Evolutionary conservation across 1,140 invertebrate species (phyloP).

Genomic region (Dendrolimus punctatus): DNA sequence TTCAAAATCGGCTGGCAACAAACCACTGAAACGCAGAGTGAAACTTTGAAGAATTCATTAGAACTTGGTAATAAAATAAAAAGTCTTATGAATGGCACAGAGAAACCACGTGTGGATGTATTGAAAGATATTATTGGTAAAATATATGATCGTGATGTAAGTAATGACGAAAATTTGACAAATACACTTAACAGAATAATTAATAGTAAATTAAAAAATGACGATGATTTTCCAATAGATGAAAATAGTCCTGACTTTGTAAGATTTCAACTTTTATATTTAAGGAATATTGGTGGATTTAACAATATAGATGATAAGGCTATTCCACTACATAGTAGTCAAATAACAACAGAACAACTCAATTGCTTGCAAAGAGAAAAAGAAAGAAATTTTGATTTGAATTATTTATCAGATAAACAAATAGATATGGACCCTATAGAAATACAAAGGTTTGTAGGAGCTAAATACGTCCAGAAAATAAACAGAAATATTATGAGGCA

Average conservation of each 20-base stretch:
- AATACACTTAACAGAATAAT: slow-evolving; percentile 32
- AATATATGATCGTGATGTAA: slow-evolving; percentile 40
- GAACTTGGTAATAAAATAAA: slow-evolving; percentile 31
- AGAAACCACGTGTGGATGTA: slow-evolving; percentile 26
- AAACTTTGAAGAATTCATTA: slow-evolving; percentile 30
- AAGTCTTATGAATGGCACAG: slow-evolving; percentile 31
- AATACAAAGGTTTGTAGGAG: slow-evolving; percentile 47
- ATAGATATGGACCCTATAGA: slow-evolving; percentile 44
- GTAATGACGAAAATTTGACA: slow-evolving; percentile 29
- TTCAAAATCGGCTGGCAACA: slow-evolving; percentile 49
- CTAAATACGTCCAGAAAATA: slow-evolving; percentile 48
- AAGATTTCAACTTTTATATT: slow-evolving; percentile 42
- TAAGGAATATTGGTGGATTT: slow-evolving; percentile 43
- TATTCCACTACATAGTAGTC: slow-evolving; percentile 42
- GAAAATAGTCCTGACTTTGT: slow-evolving; percentile 24
- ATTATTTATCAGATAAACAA: slow-evolving; percentile 34
- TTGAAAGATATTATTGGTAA: slow-evolving; percentile 38
- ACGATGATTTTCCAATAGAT: slow-evolving; percentile 21
- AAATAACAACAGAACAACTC: slow-evolving; percentile 55
- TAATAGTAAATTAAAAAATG: slow-evolving; percentile 21
- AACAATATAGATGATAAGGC: slow-evolving; percentile 32
- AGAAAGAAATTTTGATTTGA: slow-evolving; percentile 29
- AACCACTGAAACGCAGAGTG: slow-evolving; percentile 25
- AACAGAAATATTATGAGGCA: slow-evolving; percentile 43
- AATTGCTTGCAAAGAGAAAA: slow-evolving; percentile 33